These are phyloP conservation scores for Orthonyx spaldingii DNA, from an alignment of 2,113 vertebrate genomes.

Conservation along the genomic window DNA sequence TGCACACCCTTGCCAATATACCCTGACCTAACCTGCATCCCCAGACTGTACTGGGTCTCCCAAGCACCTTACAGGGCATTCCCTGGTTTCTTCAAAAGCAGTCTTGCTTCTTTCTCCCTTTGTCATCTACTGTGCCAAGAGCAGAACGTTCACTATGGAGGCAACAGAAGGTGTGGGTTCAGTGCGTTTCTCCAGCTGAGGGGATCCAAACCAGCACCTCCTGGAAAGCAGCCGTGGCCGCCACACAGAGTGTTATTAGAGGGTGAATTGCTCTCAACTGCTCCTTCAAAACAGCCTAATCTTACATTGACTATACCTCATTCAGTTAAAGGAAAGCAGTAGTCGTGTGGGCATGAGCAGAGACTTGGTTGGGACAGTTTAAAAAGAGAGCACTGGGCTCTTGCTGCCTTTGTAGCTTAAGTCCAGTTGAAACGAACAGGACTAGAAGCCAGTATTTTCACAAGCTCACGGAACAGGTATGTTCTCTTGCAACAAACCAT, in stretches of 20 bases:
- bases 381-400: background rate
- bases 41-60: background rate
- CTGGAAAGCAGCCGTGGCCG: background rate
- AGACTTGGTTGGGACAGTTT: background rate
- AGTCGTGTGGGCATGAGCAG: fast-evolving
- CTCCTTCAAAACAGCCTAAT: background rate
- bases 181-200: background rate
- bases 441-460: background rate
- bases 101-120: background rate
- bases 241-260: background rate
- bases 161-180: background rate
- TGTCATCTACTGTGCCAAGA: fast-evolving
- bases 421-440: background rate
- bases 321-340: background rate
- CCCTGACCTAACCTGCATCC: background rate
- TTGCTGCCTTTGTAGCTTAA: background rate
- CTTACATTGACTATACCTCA: background rate
- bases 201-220: background rate
- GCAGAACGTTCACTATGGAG: background rate
- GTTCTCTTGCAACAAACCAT: background rate
- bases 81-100: background rate
- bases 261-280: background rate
- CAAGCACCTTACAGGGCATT: background rate
- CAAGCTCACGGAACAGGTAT: background rate
- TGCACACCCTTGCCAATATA: fast-evolving